phyloP scores from a whole-genome alignment of 2,888 invertebrate genomes.

The Apotomis capreana region DNA sequence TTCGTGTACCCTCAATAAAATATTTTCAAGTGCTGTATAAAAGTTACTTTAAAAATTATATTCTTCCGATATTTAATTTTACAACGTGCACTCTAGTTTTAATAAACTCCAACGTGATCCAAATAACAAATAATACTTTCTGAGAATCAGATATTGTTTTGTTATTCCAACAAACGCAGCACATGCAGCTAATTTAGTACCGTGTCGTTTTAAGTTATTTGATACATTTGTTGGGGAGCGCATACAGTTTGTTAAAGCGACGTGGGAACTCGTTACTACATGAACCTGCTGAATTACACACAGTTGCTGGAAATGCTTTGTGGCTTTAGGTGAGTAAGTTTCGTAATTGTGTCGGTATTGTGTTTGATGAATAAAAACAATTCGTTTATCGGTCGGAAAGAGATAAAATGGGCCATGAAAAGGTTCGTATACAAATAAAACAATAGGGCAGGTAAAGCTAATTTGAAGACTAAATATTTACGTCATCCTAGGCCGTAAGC shows the following conservation, averaged over 20 bases:
- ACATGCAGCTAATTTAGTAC: background rate
- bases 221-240: background rate
- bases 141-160: background rate
- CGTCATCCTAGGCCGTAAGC: too few relatives aligned
- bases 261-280: conserved; percentile 8
- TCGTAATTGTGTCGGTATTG: background rate
- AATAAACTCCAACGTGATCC: background rate
- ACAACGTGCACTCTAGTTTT: background rate
- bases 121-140: conserved; percentile 1
- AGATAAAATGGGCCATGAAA: too few relatives aligned
- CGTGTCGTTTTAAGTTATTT: conserved; percentile 5
- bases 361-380: background rate
- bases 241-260: conserved; percentile 10
- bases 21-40: too few relatives aligned
- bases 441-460: too few relatives aligned
- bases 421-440: too few relatives aligned
- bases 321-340: conserved; percentile 12
- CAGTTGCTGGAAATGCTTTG: conserved; percentile 8
- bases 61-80: too few relatives aligned
- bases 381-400: background rate
- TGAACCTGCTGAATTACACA: background rate
- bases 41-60: too few relatives aligned
- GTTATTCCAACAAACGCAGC: background rate
- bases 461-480: too few relatives aligned
- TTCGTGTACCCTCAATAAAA: too few relatives aligned